Evolutionary conservation across 2,797 vertebrate species (phyloP), one percentile per base, ranked within the genome.

Genomic region (Pelochelys cantorii): DNA sequence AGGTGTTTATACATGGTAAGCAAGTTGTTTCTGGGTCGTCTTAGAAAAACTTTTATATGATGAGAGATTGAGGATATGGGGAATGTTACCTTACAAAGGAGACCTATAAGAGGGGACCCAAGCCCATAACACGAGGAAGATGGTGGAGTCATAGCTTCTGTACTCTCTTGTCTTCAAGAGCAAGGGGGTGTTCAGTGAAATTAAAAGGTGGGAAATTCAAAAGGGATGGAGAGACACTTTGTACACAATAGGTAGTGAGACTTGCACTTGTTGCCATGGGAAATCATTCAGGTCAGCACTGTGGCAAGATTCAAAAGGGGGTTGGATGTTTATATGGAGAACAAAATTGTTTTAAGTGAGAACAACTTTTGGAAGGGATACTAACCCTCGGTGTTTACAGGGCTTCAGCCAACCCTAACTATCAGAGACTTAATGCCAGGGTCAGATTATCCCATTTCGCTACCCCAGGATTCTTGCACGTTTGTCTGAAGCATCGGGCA

Each of bases 61-160:
- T 83, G 81, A 84, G 85, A 87, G 37, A 92, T 86, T 83, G 56
- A 84, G 88, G 92, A 82, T 20, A 1, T 22, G 57, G 62, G 89
- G 57, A 94, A 79, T 87, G 86, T 48, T 88, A 89, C 71, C 71
- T 86, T 86, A 88, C 65, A 71, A 10, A 88, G 79, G 81, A 94
- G 95, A 94, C 92, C 89, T 87, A 92, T 86, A 90, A 77, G 74
- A 22, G n/a, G 60, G 95, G 92, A 90, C 85, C 20, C 22, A 94
- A 94, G 90, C 92, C 86, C 93, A 95, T 94, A 74, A 83, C 87
- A 97, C 93, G 93, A 88, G 83, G 88, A 86, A 87, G 85, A 94
- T 92, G 62, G 94, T 96, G 37, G 62, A 59, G 65, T 91, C 77
- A 60, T 86, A 81, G 92, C 81, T 29, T 87, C 55, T 85, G 48